Conservation (phyloP, 1,140 invertebrate species). For the Caerostris darwini region DNA sequence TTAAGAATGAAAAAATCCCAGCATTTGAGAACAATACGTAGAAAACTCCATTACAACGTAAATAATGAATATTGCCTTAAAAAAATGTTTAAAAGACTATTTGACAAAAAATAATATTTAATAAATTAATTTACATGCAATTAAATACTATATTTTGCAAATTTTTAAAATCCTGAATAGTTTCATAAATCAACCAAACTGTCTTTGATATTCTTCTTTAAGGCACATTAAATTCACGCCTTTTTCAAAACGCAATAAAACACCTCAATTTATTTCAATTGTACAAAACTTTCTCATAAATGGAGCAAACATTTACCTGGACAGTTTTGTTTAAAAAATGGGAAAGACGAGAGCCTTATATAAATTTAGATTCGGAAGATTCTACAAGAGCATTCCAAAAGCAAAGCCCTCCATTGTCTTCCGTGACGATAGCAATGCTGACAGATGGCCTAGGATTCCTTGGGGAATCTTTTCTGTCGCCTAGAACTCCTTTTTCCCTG, state of each 20-base stretch:
- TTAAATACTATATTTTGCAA: too few relatives aligned
- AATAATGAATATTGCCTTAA: too few relatives aligned
- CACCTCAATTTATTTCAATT: not conserved
- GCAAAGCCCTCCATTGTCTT: slow-evolving; percentile 74
- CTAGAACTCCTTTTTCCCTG: slow-evolving; percentile 54
- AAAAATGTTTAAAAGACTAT: too few relatives aligned
- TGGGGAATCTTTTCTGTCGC: slow-evolving; percentile 50
- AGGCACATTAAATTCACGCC: too few relatives aligned
- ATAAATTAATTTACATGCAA: too few relatives aligned
- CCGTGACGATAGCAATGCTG: slow-evolving; percentile 74
- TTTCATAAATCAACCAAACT: too few relatives aligned
- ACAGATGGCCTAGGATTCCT: slow-evolving; percentile 65
- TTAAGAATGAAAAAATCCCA: too few relatives aligned
- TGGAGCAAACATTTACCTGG: not conserved
- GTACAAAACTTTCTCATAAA: not conserved
- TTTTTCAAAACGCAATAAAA: not conserved
- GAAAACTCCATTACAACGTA: too few relatives aligned
- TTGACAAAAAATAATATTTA: too few relatives aligned
- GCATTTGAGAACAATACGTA: too few relatives aligned
- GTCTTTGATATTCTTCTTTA: too few relatives aligned
- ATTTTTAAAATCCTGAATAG: too few relatives aligned
- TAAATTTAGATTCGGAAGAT: slow-evolving; percentile 62
- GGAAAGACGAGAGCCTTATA: slow-evolving; percentile 26
- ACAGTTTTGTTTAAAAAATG: not conserved
- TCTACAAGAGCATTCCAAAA: not conserved